These are phyloP conservation scores for Oryzias javanicus DNA, from an alignment of 2,113 vertebrate genomes.

Conservation along the genomic window DNA sequence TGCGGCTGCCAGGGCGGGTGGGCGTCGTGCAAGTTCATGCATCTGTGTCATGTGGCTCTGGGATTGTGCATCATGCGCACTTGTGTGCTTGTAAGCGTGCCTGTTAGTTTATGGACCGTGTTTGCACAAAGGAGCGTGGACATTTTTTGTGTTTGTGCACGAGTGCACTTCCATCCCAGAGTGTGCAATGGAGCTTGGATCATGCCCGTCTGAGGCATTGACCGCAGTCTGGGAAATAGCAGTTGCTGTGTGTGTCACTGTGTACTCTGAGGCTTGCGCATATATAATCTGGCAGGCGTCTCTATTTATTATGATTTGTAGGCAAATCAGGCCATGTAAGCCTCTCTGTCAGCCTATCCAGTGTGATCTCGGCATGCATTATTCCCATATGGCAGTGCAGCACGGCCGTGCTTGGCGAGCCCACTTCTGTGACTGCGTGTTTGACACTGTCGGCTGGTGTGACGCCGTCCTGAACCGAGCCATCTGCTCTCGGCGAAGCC, in stretches of 20 bases:
- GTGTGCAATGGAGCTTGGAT: constrained; percentile 1
- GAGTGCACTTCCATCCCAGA: constrained; percentile 1
- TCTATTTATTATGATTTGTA: constrained; percentile 29
- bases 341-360: constrained; percentile 24
- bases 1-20: constrained; percentile 6
- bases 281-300: constrained; percentile 6
- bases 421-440: constrained; percentile 43
- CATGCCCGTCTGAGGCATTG: constrained; percentile 1
- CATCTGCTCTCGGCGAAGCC: constrained; percentile 62
- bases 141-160: constrained; percentile 1
- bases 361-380: constrained; percentile 23
- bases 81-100: constrained; percentile 13
- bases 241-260: constrained; percentile 8
- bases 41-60: constrained; percentile 25
- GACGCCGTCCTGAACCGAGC: constrained; percentile 66
- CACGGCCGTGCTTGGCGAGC: constrained; percentile 37
- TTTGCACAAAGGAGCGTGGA: constrained; percentile 11
- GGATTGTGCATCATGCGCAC: constrained; percentile 14
- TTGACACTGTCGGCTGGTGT: constrained; percentile 61
- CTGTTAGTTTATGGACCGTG: not conserved
- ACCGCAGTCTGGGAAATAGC: constrained; percentile 29
- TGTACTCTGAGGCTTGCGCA: constrained; percentile 9
- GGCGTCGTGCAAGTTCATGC: constrained; percentile 15
- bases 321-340: constrained; percentile 15
- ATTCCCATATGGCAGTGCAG: constrained; percentile 48